Percentiles rank a stretch among this genome's conserved stretches.
phyloP scores from a whole-genome alignment of 92 coral and sea anemone genomes.

The Desmophyllum pertusum region DNA sequence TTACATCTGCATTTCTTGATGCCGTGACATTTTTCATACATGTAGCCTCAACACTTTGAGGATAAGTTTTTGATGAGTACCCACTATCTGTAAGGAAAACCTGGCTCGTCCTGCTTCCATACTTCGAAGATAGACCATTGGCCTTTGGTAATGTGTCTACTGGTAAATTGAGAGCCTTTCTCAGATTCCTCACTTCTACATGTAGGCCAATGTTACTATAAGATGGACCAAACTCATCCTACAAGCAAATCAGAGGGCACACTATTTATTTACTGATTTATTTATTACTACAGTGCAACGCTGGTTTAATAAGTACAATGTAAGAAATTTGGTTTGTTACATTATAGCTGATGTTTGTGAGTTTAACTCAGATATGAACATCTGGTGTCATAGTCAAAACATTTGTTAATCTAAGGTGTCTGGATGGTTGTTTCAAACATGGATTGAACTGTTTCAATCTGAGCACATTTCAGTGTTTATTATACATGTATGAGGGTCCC shows the following conservation, averaged over 20 bases:
- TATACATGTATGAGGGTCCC: too few species aligned
- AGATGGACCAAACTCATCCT: conserved; percentile 24
- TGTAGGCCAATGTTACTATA: conserved; percentile 15
- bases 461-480: too few species aligned
- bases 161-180: conserved; percentile 33
- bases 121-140: neutral
- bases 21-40: neutral
- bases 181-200: conserved; percentile 47
- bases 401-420: too few species aligned
- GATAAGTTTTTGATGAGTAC: conserved; percentile 28
- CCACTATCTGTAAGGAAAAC: conserved; percentile 41
- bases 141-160: neutral
- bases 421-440: too few species aligned
- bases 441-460: too few species aligned
- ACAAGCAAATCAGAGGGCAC: conserved; percentile 5
- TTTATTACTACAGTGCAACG: neutral
- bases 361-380: too few species aligned
- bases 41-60: neutral
- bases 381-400: too few species aligned
- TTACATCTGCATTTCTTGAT: neutral
- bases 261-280: neutral
- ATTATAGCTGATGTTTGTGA: too few species aligned
- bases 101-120: neutral
- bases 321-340: too few species aligned
- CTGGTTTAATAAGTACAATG: neutral